phyloP scores from a whole-genome alignment of 2,113 vertebrate species.

The Zeus faber region DNA sequence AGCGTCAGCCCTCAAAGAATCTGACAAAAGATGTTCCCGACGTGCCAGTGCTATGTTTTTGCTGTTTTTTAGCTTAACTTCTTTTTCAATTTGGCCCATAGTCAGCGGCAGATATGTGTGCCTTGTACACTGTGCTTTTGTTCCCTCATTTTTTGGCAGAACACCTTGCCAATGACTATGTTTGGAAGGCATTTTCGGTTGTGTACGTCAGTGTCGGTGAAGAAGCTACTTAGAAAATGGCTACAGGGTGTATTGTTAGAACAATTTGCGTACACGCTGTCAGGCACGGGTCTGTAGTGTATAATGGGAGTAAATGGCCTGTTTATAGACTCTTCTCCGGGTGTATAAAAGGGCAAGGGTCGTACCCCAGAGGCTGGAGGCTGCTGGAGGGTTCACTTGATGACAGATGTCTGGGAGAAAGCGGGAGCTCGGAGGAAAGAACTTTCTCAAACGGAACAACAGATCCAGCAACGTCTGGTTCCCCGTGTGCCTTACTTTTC shows the following conservation, averaged over 20 bases:
- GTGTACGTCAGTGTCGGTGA: conserved; percentile 26
- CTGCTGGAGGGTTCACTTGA: conserved; percentile 25
- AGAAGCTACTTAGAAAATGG: conserved; percentile 24
- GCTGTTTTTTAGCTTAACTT: no score
- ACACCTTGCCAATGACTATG: no score
- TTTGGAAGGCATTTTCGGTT: conserved; percentile 17
- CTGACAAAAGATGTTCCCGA: no score
- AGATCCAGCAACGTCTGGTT: conserved; percentile 32
- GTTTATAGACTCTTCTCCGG: conserved; percentile 47
- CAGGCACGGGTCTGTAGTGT: conserved; percentile 33
- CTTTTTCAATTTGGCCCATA: no score
- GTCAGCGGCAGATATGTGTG: no score
- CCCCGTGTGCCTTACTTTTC: conserved; percentile 32
- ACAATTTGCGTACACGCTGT: conserved; percentile 41
- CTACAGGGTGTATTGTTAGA: conserved; percentile 40
- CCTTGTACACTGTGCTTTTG: conserved; percentile 4
- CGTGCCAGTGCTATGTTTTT: no score
- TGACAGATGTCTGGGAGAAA: conserved; percentile 17
- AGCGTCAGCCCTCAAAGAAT: no score
- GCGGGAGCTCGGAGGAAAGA: neutral
- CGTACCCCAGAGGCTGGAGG: conserved; percentile 18
- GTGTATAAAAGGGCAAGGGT: conserved; percentile 18
- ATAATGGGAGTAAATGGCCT: conserved; percentile 50
- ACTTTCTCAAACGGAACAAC: conserved; percentile 29
- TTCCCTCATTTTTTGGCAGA: no score